phyloP scores from a whole-genome alignment of 2,113 vertebrate species.

The Raja brachyura region DNA sequence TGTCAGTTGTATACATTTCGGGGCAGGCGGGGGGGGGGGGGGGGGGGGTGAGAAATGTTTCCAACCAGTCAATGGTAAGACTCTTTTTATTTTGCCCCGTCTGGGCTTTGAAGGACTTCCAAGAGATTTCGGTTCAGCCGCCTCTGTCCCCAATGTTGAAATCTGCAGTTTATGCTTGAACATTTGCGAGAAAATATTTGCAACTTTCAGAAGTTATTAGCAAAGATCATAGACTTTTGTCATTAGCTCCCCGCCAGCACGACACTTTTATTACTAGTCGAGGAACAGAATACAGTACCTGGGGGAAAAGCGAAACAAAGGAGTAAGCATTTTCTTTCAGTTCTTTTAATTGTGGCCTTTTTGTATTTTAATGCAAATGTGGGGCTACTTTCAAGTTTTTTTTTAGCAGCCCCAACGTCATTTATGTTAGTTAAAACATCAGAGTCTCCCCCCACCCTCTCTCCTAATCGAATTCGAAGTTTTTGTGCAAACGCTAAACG shows the following conservation, averaged over 20 bases:
- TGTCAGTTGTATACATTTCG: not conserved
- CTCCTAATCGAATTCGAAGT: not conserved
- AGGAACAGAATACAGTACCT: constrained; percentile 22
- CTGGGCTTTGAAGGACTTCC: not conserved
- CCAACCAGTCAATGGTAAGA: not conserved
- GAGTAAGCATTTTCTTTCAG: constrained; percentile 15
- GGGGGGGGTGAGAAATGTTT: not conserved
- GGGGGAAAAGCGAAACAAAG: not conserved
- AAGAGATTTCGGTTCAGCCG: not conserved
- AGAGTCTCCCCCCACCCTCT: too few relatives aligned
- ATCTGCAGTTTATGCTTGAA: not conserved
- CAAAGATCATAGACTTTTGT: too few relatives aligned
- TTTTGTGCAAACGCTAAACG: not conserved
- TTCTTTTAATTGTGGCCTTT: not conserved
- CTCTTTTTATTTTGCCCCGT: not conserved
- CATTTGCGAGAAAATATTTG: not conserved
- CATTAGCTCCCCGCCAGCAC: not conserved
- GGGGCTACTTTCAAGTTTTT: not conserved
- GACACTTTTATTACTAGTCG: not conserved
- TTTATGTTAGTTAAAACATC: too few relatives aligned
- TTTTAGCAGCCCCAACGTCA: not conserved
- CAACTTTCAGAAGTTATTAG: not conserved
- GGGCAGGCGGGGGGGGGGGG: too few relatives aligned
- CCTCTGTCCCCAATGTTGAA: not conserved
- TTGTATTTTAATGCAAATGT: constrained; percentile 21